Conservation (phyloP, 2,797 vertebrate species). For the Dendrocincla tyrannina region DNA sequence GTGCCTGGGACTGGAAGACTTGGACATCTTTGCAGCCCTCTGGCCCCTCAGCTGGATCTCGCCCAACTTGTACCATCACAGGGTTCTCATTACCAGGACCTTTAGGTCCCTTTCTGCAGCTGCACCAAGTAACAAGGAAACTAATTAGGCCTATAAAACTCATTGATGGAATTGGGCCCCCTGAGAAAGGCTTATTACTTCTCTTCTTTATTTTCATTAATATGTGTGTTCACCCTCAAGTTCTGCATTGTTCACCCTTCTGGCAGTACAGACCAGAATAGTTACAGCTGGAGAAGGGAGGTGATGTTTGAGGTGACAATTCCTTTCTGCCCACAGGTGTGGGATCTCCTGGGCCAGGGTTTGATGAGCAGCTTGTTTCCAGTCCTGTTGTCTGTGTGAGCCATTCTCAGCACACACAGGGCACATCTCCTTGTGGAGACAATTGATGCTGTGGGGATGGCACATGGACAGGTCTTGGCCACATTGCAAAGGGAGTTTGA, state of each 20-base stretch:
- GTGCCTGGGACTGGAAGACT: no score
- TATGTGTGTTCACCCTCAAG: neutral
- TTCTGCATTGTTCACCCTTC: neutral
- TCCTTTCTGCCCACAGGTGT: neutral
- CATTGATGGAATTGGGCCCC: neutral
- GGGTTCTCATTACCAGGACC: no score
- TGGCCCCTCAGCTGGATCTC: no score
- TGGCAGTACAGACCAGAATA: neutral
- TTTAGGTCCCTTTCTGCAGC: no score
- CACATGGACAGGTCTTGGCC: neutral
- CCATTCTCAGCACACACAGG: neutral
- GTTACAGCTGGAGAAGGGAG: neutral
- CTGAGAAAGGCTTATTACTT: neutral
- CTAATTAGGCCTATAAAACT: slow-evolving; percentile 28
- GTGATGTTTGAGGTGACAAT: neutral
- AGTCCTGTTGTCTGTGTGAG: neutral
- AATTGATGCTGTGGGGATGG: neutral
- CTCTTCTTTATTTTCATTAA: neutral
- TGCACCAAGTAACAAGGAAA: slow-evolving; percentile 8
- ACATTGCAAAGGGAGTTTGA: neutral
- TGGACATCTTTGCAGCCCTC: no score
- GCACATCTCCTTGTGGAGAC: neutral
- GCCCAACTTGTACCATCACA: no score
- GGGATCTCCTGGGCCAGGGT: neutral
- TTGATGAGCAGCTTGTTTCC: neutral